Base-by-base conservation (phyloP, 1,140 invertebrate genomes). In the Diachasmimorpha longicaudata region DNA sequence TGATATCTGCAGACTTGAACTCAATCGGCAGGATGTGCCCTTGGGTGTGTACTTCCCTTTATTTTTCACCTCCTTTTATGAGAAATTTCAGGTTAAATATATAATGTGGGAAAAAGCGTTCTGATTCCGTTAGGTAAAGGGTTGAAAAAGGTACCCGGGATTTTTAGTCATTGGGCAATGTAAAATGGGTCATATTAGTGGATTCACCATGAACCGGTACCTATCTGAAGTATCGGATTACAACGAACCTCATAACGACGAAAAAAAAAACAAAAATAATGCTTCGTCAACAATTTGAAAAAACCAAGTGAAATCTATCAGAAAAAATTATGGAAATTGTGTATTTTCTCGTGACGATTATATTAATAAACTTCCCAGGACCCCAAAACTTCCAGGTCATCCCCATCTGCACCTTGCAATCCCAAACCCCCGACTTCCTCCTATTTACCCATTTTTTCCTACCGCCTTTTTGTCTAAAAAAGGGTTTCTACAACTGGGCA, bases 31-130 rank as follows among this genome's bases (percentile, higher is more conserved):
- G 58, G 58, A 63, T 63, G 58, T 25, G 58, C 58, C 58, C 58
- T 63, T 63, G 58, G 58, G 58, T 63, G 21, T 63, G 58, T 25
- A 63, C 58, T 63, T 63, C 58, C 58, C 11, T 25, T 63, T 63
- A 25, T 25, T 63, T 63, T 70, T 19, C 68, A 37, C 68, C 68
- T 44, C 31, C 44, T 10, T 70, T 70, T 70, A 42, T 70, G 14
- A 9, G 23, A 31, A 23, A 23, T 23, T 63, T 25, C 58, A 25
- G 58, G 58, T 14, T 63, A 63, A 63, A 19, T 66, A 39, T 16
- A 85, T 83, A 86, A 87, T 86, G 85, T 86, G 86, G 84, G 86
- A 87, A 87, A 87, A 85, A 82, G 81, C 74, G 72, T 77, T 82
- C 72, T 67, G 76, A 80, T 79, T 77, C 85, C 85, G 85, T 86